These are phyloP conservation scores for Oriolus oriolus DNA, from an alignment of 2,113 vertebrate genomes.

Conservation along the genomic window DNA sequence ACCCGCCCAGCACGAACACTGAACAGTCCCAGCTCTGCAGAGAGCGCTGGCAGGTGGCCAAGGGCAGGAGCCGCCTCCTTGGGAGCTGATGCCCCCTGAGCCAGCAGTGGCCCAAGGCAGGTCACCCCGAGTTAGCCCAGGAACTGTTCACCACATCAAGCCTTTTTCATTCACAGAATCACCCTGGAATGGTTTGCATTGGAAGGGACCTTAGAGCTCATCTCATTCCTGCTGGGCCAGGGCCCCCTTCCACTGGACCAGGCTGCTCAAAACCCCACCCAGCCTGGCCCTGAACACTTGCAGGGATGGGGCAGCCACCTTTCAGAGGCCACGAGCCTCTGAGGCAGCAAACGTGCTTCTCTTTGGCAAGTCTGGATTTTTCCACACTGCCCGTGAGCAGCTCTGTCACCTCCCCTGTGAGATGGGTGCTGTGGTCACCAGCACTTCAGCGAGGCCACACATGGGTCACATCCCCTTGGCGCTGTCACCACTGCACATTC, in stretches of 20 bases:
- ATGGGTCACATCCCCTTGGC: background rate
- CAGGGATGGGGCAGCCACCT: background rate
- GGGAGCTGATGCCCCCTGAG: background rate
- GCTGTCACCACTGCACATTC: background rate
- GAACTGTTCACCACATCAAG: background rate
- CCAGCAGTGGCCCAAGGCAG: background rate
- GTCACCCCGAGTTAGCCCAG: background rate
- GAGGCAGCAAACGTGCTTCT: background rate
- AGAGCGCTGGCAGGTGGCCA: background rate
- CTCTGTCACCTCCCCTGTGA: fast-evolving
- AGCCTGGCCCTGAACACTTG: background rate
- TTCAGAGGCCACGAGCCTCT: background rate
- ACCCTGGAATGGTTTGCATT: background rate
- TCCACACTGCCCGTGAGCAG: background rate
- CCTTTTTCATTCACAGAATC: background rate
- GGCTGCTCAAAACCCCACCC: background rate
- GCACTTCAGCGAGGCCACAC: background rate
- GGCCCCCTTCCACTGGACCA: background rate
- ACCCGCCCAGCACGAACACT: background rate
- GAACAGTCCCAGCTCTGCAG: background rate
- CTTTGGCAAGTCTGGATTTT: background rate
- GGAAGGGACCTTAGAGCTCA: background rate
- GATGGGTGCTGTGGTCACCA: background rate
- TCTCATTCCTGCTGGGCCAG: background rate
- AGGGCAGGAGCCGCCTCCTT: background rate